These are phyloP conservation scores for Pomacea maculata DNA, from an alignment of 1,140 invertebrate genomes.

Conservation along the genomic window DNA sequence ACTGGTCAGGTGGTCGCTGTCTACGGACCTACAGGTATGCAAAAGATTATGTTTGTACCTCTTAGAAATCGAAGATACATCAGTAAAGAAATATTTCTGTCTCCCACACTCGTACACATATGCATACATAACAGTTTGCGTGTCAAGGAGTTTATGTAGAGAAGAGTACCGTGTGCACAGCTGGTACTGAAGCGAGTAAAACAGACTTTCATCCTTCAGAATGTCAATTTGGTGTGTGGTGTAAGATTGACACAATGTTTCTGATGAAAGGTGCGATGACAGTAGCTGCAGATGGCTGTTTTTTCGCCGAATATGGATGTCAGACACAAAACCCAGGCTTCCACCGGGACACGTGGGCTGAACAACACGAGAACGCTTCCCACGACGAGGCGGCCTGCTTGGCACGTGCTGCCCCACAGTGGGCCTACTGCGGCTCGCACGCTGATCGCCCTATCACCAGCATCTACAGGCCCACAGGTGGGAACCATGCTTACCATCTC, in stretches of 20 bases:
- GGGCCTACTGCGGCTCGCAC: constrained; percentile 32
- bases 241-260: too few species aligned
- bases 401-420: constrained; percentile 22
- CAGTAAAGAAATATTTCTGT: too few species aligned
- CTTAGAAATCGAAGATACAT: too few species aligned
- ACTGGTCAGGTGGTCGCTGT: constrained; percentile 26
- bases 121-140: too few species aligned
- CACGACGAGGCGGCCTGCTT: constrained; percentile 26
- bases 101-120: too few species aligned
- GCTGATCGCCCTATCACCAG: constrained; percentile 24
- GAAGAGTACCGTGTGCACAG: too few species aligned
- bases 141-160: too few species aligned
- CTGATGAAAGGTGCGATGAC: constrained; percentile 40
- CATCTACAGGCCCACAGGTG: constrained; percentile 40
- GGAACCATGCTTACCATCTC: neutral
- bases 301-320: constrained; percentile 29
- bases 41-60: too few species aligned
- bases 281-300: constrained; percentile 38
- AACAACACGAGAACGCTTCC: constrained; percentile 21
- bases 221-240: too few species aligned
- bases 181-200: too few species aligned
- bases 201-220: too few species aligned
- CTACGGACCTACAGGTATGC: constrained; percentile 36
- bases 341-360: constrained; percentile 28
- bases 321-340: constrained; percentile 4